Evolutionary conservation across 1,140 invertebrate species (phyloP).

Genomic region (Mesaphorura yosii): DNA sequence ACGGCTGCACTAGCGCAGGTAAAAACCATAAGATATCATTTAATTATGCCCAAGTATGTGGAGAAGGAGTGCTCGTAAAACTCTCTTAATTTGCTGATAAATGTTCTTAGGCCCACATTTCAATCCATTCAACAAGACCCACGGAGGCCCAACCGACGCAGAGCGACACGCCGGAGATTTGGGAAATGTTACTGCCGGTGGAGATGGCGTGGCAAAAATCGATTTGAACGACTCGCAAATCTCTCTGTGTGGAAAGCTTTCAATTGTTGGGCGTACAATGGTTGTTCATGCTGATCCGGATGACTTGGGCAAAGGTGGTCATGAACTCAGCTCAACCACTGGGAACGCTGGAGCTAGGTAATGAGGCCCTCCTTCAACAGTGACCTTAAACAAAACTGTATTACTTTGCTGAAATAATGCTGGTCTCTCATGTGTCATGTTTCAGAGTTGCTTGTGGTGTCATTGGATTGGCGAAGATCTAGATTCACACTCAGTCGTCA

Average conservation of each 20-base stretch:
- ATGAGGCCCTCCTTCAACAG: too few species aligned
- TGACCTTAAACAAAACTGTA: neutral
- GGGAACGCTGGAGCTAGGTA: constrained; percentile 95
- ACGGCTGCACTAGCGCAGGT: constrained; percentile 89
- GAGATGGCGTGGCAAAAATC: constrained; percentile 62
- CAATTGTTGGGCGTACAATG: constrained; percentile 75
- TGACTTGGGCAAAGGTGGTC: constrained; percentile 85
- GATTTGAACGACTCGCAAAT: constrained; percentile 61
- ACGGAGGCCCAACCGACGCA: constrained; percentile 64
- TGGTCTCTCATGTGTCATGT: neutral
- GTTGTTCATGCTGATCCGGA: constrained; percentile 88
- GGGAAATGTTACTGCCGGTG: constrained; percentile 64
- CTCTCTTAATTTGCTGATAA: neutral
- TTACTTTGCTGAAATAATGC: neutral
- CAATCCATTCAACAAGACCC: constrained; percentile 73
- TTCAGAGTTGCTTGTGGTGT: constrained; percentile 91
- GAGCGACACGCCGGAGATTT: constrained; percentile 81
- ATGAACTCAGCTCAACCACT: constrained; percentile 86
- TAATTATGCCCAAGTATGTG: neutral
- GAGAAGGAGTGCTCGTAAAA: too few species aligned
- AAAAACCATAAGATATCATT: too few species aligned
- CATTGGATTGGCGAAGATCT: constrained; percentile 68
- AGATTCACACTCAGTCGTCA: constrained; percentile 32
- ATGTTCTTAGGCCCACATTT: constrained; percentile 85
- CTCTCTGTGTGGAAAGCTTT: constrained; percentile 59